phyloP scores from a whole-genome alignment of 1,140 invertebrate species.

The Platyura marginata region DNA sequence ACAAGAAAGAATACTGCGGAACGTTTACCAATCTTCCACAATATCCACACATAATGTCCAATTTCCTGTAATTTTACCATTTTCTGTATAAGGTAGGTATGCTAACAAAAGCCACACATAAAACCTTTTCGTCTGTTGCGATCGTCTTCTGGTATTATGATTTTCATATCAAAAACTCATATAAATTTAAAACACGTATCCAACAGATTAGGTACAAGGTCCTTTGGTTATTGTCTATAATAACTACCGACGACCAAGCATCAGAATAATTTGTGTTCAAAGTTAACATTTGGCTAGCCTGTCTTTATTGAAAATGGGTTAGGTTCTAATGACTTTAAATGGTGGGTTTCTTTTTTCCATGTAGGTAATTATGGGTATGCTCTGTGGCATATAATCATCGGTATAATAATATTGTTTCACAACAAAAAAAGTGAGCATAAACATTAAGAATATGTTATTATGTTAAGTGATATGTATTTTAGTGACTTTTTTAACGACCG shows the following conservation, averaged over 20 bases:
- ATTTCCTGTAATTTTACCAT: neutral
- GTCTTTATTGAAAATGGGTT: neutral
- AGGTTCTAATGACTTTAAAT: neutral
- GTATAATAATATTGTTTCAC: neutral
- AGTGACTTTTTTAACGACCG: neutral
- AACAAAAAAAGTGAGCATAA: neutral
- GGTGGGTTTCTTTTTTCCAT: neutral
- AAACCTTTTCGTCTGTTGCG: too few relatives aligned
- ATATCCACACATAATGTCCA: neutral
- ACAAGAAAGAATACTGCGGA: too few relatives aligned
- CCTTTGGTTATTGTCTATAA: too few relatives aligned
- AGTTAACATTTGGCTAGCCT: neutral
- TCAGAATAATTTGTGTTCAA: neutral
- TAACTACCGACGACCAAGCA: too few relatives aligned
- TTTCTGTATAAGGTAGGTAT: neutral
- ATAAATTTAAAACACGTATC: too few relatives aligned
- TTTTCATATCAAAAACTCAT: neutral
- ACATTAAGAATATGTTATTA: neutral
- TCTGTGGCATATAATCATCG: neutral
- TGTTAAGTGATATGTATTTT: neutral
- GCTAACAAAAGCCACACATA: neutral
- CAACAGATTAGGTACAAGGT: too few relatives aligned
- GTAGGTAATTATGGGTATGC: neutral
- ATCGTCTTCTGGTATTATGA: too few relatives aligned
- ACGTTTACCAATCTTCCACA: too few relatives aligned